Percentiles rank a stretch among this genome's conserved stretches.
These are phyloP conservation scores for Junonia oenone DNA, from an alignment of 2,888 invertebrate genomes.

Conservation along the genomic window DNA sequence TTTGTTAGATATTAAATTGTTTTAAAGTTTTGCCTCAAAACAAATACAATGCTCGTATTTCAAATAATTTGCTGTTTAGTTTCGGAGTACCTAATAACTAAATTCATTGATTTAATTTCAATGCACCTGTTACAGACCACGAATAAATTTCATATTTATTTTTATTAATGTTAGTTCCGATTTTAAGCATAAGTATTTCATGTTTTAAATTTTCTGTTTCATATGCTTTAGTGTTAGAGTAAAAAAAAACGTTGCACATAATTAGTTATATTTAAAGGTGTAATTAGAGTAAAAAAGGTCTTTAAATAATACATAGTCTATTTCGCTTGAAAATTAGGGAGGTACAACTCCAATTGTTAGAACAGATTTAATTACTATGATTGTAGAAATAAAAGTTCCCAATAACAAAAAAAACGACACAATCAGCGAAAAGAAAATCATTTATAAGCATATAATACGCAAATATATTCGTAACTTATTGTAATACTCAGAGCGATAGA, in stretches of 20 bases:
- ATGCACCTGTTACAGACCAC: conserved; percentile 6
- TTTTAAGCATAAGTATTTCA: no score
- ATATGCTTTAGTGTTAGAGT: not conserved
- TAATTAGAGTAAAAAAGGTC: no score
- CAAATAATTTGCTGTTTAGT: conserved; percentile 5
- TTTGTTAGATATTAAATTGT: no score
- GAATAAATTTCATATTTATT: conserved; percentile 16
- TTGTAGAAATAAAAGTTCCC: not conserved
- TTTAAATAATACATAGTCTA: not conserved
- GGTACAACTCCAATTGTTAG: no score
- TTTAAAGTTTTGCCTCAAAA: no score
- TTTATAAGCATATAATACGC: not conserved
- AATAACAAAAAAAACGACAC: not conserved
- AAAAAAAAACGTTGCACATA: no score
- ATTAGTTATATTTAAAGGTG: no score
- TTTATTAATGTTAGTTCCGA: no score
- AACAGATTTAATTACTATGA: no score
- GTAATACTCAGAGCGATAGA: not conserved
- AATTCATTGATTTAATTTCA: conserved; percentile 7
- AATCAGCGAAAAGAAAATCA: not conserved
- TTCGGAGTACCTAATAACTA: not conserved
- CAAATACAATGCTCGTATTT: not conserved
- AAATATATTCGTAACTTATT: not conserved
- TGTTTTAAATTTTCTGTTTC: not conserved
- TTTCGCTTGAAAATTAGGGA: no score